phyloP scores from a whole-genome alignment of 92 coral and sea anemone genomes.

The Scolanthus callimorphus region DNA sequence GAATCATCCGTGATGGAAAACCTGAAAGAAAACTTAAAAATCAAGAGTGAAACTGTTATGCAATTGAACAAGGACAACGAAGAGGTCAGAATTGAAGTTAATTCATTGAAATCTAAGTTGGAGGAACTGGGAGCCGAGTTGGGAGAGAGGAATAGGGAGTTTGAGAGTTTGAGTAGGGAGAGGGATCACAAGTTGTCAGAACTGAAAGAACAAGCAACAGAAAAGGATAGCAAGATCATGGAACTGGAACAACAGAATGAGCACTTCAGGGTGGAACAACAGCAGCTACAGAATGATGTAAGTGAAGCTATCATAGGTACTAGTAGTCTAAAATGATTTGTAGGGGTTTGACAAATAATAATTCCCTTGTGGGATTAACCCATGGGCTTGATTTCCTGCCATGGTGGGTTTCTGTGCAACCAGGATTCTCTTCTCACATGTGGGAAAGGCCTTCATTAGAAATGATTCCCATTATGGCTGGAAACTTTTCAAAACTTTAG shows the following conservation, averaged over 20 bases:
- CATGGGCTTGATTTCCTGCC: too few species aligned
- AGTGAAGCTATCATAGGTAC: too few species aligned
- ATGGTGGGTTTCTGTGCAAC: too few species aligned
- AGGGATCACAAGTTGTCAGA: constrained; percentile 57
- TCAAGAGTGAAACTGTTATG: constrained; percentile 75
- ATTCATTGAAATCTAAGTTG: constrained; percentile 25
- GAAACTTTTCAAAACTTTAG: too few species aligned
- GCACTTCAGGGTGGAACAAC: constrained; percentile 36
- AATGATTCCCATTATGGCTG: too few species aligned
- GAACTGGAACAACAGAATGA: constrained; percentile 52
- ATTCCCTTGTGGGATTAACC: too few species aligned
- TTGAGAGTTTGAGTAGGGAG: constrained; percentile 52
- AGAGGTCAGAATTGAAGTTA: constrained; percentile 32
- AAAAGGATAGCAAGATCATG: constrained; percentile 59
- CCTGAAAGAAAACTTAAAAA: constrained; percentile 64
- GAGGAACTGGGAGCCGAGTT: constrained; percentile 33
- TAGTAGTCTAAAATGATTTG: too few species aligned
- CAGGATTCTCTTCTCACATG: too few species aligned
- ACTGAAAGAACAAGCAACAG: constrained; percentile 69
- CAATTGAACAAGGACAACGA: constrained; percentile 81
- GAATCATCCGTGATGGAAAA: constrained; percentile 76
- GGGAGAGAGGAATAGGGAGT: constrained; percentile 43
- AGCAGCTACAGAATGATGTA: constrained; percentile 69
- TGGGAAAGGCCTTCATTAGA: too few species aligned
- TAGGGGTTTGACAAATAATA: too few species aligned